phyloP scores from a whole-genome alignment of 92 coral and sea anemone genomes.

The Epizoanthus ramosus region DNA sequence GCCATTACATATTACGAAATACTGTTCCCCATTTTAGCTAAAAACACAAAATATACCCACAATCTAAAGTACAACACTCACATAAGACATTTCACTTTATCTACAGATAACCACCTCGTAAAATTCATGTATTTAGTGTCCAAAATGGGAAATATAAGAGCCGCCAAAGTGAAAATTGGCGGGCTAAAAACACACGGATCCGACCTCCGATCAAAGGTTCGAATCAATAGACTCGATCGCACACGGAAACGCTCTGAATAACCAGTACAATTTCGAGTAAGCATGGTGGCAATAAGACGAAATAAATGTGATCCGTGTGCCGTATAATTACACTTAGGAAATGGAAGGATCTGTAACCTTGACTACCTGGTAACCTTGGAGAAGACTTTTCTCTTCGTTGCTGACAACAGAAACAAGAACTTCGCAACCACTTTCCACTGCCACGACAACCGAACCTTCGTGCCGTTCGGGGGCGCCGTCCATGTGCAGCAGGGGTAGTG shows the following conservation, averaged over 20 bases:
- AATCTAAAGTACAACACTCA: background rate
- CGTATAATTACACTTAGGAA: conserved; percentile 86
- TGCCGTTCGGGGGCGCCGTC: conserved; percentile 23
- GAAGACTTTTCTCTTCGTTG: conserved; percentile 97
- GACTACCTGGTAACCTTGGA: conserved; percentile 99
- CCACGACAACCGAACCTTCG: conserved; percentile 80
- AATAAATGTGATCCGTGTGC: conserved; percentile 79
- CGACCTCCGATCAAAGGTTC: background rate
- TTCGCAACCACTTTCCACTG: conserved; percentile 94
- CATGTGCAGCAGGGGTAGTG: background rate
- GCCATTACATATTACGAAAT: conserved; percentile 44
- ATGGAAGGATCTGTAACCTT: conserved; percentile 99
- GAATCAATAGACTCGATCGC: conserved; percentile 24
- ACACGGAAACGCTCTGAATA: conserved; percentile 35
- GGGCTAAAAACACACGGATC: conserved; percentile 45
- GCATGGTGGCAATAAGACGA: conserved; percentile 38
- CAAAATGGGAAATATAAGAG: conserved; percentile 15
- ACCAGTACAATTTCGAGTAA: conserved; percentile 31
- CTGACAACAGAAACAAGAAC: conserved; percentile 97
- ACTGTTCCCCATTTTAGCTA: background rate
- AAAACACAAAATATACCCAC: conserved; percentile 10
- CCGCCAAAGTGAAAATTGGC: conserved; percentile 33
- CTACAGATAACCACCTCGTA: conserved; percentile 27
- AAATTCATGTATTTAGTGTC: conserved; percentile 27
- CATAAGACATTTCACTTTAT: conserved; percentile 10